phyloP scores from a whole-genome alignment of 2,888 invertebrate species.

The Gerris lacustris region DNA sequence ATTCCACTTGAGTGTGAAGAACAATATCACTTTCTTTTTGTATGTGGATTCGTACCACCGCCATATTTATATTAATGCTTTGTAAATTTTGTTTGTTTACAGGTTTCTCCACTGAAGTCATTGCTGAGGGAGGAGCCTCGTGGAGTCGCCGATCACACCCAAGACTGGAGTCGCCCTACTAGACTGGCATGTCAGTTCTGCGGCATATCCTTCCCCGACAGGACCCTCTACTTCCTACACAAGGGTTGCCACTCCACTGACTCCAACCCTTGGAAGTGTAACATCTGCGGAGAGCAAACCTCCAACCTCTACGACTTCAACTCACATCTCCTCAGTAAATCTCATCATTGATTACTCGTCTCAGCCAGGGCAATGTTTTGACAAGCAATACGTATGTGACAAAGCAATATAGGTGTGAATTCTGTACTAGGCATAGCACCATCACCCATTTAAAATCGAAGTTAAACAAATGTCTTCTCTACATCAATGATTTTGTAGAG shows the following conservation, averaged over 20 bases:
- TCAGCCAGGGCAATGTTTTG: too few relatives aligned
- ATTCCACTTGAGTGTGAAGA: too few relatives aligned
- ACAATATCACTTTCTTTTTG: too few relatives aligned
- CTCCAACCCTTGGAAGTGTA: slow-evolving; percentile 93
- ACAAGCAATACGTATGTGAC: too few relatives aligned
- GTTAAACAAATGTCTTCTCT: too few relatives aligned
- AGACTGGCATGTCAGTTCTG: slow-evolving; percentile 74
- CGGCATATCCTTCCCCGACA: slow-evolving; percentile 88
- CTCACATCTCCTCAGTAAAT: slow-evolving; percentile 85
- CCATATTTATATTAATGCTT: too few relatives aligned
- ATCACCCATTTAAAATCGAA: too few relatives aligned
- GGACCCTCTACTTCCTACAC: slow-evolving; percentile 90
- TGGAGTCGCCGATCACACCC: slow-evolving; percentile 9
- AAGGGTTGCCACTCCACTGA: slow-evolving; percentile 90
- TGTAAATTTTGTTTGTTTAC: neutral
- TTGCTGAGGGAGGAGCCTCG: slow-evolving; percentile 40
- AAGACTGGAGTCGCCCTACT: slow-evolving; percentile 13
- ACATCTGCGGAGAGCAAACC: slow-evolving; percentile 91
- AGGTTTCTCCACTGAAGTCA: slow-evolving; percentile 70
- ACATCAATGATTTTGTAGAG: too few relatives aligned
- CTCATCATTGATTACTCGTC: slow-evolving; percentile 50
- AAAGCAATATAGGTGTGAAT: too few relatives aligned
- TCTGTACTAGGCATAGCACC: too few relatives aligned
- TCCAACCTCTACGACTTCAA: slow-evolving; percentile 94
- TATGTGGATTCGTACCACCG: too few relatives aligned